Conservation (phyloP, 2,797 vertebrate species). For the Gymnothorax javanicus region DNA sequence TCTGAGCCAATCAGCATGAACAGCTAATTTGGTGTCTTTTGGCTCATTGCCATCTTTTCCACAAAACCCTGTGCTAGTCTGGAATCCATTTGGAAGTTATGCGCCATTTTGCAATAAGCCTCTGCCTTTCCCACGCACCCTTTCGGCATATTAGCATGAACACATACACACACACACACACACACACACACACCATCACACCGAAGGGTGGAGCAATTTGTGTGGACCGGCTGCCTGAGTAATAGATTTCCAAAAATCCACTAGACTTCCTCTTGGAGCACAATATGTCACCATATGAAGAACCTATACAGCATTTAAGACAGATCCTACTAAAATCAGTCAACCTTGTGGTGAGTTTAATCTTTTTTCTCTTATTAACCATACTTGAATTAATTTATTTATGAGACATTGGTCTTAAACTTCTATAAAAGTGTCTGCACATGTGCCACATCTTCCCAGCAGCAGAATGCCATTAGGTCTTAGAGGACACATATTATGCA, state of each 20-base stretch:
- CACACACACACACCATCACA: too few species aligned
- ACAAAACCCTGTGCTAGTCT: too few species aligned
- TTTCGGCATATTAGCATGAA: background rate
- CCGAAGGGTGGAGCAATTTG: too few species aligned
- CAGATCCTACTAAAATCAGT: background rate
- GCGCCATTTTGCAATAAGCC: too few species aligned
- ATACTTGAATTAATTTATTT: background rate
- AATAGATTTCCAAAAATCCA: background rate
- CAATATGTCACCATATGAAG: background rate
- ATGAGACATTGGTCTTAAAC: background rate
- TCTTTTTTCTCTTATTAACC: background rate
- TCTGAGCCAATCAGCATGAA: too few species aligned
- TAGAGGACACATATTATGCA: background rate
- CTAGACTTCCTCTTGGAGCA: background rate
- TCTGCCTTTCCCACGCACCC: too few species aligned
- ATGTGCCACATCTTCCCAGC: background rate
- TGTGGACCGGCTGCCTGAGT: too few species aligned
- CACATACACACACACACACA: too few species aligned
- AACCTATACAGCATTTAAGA: slow-evolving; percentile 3
- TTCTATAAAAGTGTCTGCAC: background rate
- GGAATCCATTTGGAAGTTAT: too few species aligned
- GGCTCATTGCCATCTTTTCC: too few species aligned
- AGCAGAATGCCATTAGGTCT: background rate
- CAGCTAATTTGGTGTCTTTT: too few species aligned
- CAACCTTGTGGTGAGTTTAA: background rate